Percentiles rank a stretch among this genome's conserved stretches.
These are phyloP conservation scores for Heliornis fulica DNA, from an alignment of 2,113 vertebrate species.

Conservation along the genomic window DNA sequence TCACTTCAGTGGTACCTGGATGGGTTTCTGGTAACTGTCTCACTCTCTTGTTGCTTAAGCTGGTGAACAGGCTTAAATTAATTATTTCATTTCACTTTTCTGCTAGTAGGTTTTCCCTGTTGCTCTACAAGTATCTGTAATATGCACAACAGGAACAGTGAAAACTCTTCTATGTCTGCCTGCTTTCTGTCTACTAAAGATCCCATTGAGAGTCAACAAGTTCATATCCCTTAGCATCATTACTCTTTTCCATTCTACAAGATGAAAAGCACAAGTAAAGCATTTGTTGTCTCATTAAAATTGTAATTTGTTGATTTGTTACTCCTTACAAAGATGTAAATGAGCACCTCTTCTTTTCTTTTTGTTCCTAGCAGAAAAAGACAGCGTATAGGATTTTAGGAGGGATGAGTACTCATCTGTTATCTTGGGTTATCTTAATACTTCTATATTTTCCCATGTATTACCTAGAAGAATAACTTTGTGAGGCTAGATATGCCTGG, in stretches of 20 bases:
- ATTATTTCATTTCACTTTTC: not conserved
- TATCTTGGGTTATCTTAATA: not conserved
- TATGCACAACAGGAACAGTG: not conserved
- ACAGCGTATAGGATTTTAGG: not conserved
- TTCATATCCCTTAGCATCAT: not conserved
- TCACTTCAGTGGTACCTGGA: not conserved
- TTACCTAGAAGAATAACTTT: not conserved
- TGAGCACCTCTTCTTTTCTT: not conserved
- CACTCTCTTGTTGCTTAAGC: not conserved
- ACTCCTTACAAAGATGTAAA: not conserved
- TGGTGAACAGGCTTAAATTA: not conserved
- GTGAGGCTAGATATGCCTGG: not conserved
- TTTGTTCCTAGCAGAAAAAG: not conserved
- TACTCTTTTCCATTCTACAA: not conserved
- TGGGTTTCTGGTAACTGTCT: not conserved
- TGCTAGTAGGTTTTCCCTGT: not conserved
- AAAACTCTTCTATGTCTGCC: not conserved
- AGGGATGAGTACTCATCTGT: fast-evolving
- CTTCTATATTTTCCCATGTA: not conserved
- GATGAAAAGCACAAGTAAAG: not conserved
- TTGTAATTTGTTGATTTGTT: not conserved
- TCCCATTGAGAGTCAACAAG: not conserved
- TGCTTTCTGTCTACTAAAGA: not conserved
- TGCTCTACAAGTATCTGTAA: not conserved
- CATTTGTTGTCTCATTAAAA: not conserved